Evolutionary conservation across 2,797 vertebrate genomes (phyloP).

Genomic region (Lindbergichthys nudifrons): DNA sequence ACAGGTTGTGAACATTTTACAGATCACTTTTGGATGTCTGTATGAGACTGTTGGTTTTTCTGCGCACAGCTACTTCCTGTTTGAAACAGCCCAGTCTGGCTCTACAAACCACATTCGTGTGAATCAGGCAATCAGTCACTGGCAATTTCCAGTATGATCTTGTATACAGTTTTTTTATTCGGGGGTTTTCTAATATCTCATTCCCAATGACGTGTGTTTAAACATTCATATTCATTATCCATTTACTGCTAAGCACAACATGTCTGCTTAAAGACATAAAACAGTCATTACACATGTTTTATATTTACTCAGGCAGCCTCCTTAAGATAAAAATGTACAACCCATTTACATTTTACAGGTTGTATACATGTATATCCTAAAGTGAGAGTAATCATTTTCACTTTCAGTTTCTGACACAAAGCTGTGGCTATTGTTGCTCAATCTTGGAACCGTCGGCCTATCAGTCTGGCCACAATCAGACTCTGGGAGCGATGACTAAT

Average conservation of each 20-base stretch:
- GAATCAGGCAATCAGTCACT: neutral
- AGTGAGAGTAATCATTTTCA: neutral
- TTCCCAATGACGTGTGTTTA: neutral
- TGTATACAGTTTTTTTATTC: neutral
- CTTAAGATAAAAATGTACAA: too few relatives aligned
- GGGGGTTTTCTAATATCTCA: neutral
- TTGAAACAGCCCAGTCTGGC: neutral
- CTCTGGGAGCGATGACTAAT: too few relatives aligned
- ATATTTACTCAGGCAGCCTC: too few relatives aligned
- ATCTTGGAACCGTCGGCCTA: neutral
- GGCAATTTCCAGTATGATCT: neutral
- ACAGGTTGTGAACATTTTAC: neutral
- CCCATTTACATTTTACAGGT: too few relatives aligned
- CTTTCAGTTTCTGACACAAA: constrained; percentile 1
- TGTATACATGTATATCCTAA: neutral
- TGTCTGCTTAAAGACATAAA: neutral
- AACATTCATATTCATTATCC: neutral
- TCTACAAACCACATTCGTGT: neutral
- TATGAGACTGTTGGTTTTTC: neutral
- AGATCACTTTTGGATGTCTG: neutral
- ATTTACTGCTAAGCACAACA: too few relatives aligned
- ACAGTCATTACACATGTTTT: neutral
- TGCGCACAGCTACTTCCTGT: constrained; percentile 1
- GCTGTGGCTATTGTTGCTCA: neutral
- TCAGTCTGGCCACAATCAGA: too few relatives aligned